These are phyloP conservation scores for Cyanoderma ruficeps DNA, from an alignment of 2,113 vertebrate genomes.

Conservation along the genomic window DNA sequence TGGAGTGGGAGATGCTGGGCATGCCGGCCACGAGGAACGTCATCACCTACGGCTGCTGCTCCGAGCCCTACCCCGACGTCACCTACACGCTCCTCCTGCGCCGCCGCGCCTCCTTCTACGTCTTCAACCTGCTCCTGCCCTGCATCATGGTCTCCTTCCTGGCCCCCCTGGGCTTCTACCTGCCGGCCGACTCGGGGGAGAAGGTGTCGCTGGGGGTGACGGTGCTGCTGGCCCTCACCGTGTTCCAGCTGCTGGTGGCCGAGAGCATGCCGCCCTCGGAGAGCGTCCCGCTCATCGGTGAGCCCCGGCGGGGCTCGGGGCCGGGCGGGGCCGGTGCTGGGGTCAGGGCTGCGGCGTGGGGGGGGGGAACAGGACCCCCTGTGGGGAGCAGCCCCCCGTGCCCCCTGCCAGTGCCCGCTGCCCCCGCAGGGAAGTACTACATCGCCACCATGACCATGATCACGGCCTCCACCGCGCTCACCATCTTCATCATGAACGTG, in stretches of 20 bases:
- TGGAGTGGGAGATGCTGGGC: constrained; percentile 90
- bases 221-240: constrained; percentile 88
- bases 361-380: background rate
- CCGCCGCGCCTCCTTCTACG: constrained; percentile 86
- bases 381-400: fast-evolving
- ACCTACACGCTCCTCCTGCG: constrained; percentile 87
- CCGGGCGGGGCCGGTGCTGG: fast-evolving
- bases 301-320: background rate
- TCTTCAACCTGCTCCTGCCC: constrained; percentile 91
- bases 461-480: constrained; percentile 87
- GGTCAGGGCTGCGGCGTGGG: fast-evolving
- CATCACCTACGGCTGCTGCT: constrained; percentile 88
- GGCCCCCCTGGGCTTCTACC: constrained; percentile 89
- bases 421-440: constrained; percentile 87
- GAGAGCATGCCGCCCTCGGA: constrained; percentile 93
- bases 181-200: constrained; percentile 89
- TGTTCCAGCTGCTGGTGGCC: constrained; percentile 90
- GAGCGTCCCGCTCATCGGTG: constrained; percentile 90
- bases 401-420: background rate
- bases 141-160: constrained; percentile 92
- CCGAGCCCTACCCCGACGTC: constrained; percentile 89
- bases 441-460: constrained; percentile 95
- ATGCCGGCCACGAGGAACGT: constrained; percentile 84
- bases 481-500: constrained; percentile 91
- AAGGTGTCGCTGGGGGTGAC: constrained; percentile 92